Base-by-base conservation (phyloP, 2,888 invertebrate species). In the Lissocephala sabroskyi region DNA sequence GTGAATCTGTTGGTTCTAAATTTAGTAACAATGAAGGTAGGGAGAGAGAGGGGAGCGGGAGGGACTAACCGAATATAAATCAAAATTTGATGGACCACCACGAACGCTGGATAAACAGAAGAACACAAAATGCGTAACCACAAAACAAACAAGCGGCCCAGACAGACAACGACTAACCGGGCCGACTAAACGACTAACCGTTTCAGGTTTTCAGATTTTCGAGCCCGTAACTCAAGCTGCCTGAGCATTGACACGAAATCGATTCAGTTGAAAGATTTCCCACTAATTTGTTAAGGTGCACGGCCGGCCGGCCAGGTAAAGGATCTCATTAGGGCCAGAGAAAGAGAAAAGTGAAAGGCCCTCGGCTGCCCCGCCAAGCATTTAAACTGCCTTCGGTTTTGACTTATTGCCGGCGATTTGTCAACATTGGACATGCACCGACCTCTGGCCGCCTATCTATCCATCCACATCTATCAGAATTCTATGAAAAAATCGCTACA, bases 371-470 rank as follows among this genome's bases (percentile, higher is more conserved):
- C 30, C 41, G 28, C 11, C 9, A 16, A 26, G 37, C 41, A 16
- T 14, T 37, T n/a, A n/a, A n/a, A n/a, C n/a, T n/a, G n/a, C n/a
- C n/a, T n/a, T n/a, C n/a, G n/a, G n/a, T 64, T 71, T 67, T 80
- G 79, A 80, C 70, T 80, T 80, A 80, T 80, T 79, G 58, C 75
- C 62, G 57, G 64, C 77, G 79, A 82, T 82, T 82, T 82, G 82
- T 82, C 82, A 77, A 78, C 79, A 82, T 82, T 80, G 82, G 82
- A 75, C 81, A 82, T 82, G 82, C 18, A 26, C 40, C 4, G 17
- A 3, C 26, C 32, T 33, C 19, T 2, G 16, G 9, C 13, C 14
- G 13, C n/a, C 23, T 32, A 37, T 32, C 45, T 14, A 42, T 37
- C 63, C 56, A 65, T 71, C 65, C 46, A 49, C 45, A 53, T 54